Evolutionary conservation across 2,888 invertebrate genomes (phyloP), one percentile per base, ranked within the genome.

Genomic region (Laspeyria flexula): DNA sequence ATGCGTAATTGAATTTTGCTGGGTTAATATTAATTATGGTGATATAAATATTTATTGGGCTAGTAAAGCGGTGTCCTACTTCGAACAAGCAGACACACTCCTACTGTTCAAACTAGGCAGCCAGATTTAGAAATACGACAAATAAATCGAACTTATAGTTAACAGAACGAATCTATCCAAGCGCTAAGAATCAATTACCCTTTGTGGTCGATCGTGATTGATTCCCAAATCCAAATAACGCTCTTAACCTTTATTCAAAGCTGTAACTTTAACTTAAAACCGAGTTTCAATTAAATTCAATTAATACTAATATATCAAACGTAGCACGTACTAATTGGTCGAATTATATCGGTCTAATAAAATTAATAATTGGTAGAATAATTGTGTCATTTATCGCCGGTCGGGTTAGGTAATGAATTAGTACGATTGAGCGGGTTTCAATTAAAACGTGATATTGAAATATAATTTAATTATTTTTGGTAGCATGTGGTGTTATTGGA

Each of bases 221-320:
- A 34, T 40, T 40, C 33, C 9, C 27, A 12, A 16, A 27, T 34
- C 11, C 33, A 9, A 15, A 46, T 29, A 29, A 18, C 40, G 12
- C 33, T 10, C 21, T 1, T 13, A 21, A 6, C 29, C 23, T 25
- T 38, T 45, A 35, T 21, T 39, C 16, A 16, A 46, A 34, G 21
- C 11, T 13, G n/a, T 45, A 7, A 38, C 9, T 13, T 15, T 13
- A 13, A 13, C 1, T 7, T 11, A 15, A 34, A 43, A 33, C 39
- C 38, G 42, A 50, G 62, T 63, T 58, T 59, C 63, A 57, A 60
- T 65, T 55, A 46, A 61, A 64, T 60, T 52, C 15, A 61, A 69
- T 64, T 51, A 52, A 35, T 40, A 44, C 44, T 45, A 29, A 45
- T 37, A 44, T 41, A 15, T 35, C 12, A 58, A 63, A 58, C 52